Conservation (phyloP, 2,888 invertebrate species). For the Acrocera orbiculus region DNA sequence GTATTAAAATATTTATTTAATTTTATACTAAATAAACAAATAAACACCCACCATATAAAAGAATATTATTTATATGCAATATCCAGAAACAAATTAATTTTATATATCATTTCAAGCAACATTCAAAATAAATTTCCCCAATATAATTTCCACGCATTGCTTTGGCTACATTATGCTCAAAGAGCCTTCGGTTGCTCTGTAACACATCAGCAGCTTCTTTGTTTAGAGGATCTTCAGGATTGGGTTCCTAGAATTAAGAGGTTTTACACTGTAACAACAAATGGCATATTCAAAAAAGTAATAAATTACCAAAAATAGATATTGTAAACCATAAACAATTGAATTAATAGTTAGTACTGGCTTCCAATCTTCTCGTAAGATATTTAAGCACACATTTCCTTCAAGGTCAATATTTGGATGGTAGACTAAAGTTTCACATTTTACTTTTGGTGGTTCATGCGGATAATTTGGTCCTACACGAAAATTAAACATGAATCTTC, state of each 20-base stretch:
- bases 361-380: conserved; percentile 97
- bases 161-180: conserved; percentile 90
- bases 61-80: no score
- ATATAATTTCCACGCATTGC: conserved; percentile 94
- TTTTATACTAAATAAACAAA: no score
- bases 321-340: conserved; percentile 93
- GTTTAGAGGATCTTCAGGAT: conserved; percentile 95
- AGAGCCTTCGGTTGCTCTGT: conserved; percentile 80
- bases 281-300: conserved; percentile 3
- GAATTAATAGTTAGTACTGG: conserved; percentile 95
- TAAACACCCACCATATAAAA: no score
- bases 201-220: conserved; percentile 97
- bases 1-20: no score
- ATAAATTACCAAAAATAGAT: conserved; percentile 70
- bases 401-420: conserved; percentile 97
- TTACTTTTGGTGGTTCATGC: conserved; percentile 96
- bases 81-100: no score
- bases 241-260: conserved; percentile 61
- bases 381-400: conserved; percentile 94
- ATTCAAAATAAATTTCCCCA: conserved; percentile 85
- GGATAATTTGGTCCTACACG: conserved; percentile 86
- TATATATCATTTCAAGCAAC: conserved; percentile 77
- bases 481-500: conserved; percentile 90
- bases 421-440: conserved; percentile 93
- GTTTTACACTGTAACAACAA: conserved; percentile 7